Evolutionary conservation across 2,888 invertebrate genomes (phyloP), one percentile per base, ranked within the genome.

Genomic region (Notodonta dromedarius): DNA sequence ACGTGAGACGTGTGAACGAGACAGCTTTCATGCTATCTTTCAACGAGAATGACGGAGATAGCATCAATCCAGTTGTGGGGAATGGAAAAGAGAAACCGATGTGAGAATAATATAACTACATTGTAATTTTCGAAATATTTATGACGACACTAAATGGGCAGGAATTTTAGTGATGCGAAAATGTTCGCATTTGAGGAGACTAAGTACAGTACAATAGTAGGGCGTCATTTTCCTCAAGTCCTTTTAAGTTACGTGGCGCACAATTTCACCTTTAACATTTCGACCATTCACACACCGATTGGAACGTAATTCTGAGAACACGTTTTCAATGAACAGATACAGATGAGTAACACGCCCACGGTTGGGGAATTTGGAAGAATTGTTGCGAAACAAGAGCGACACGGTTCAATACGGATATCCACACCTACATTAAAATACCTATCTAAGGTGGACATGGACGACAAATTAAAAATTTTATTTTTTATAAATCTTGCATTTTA

Each of bases 1-100:
- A 72, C 66, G 68, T 68, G 59, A 57, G 50, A 32, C 60, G 78
- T 67, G 72, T 65, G 69, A 78, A 69, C 65, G 79, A 75, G 76
- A 81, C 60, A 67, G 70, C 68, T 48, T 69, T 64, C 67, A 60
- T n/a, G 54, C 70, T 62, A 63, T 64, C 57, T 61, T 56, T 9
- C 59, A 51, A 62, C 54, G 58, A 64, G 73, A 65, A 55, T 32
- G 71, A 82, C 64, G 62, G 76, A 76, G 82, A 81, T 58, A 68
- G 67, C 72, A 70, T 60, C 67, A 77, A 77, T 69, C 73, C 69
- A 72, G 76, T 79, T 76, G 71, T 67, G 59, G 60, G 57, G 65
- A 67, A 73, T 71, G 69, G 70, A 77, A 75, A 77, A 72, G 75
- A 75, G 75, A 80, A 79, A 78, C 71, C 69, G 67, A 63, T 75